Evolutionary conservation across 1,140 invertebrate species (phyloP).

Genomic region (Ganaspis sp.): DNA sequence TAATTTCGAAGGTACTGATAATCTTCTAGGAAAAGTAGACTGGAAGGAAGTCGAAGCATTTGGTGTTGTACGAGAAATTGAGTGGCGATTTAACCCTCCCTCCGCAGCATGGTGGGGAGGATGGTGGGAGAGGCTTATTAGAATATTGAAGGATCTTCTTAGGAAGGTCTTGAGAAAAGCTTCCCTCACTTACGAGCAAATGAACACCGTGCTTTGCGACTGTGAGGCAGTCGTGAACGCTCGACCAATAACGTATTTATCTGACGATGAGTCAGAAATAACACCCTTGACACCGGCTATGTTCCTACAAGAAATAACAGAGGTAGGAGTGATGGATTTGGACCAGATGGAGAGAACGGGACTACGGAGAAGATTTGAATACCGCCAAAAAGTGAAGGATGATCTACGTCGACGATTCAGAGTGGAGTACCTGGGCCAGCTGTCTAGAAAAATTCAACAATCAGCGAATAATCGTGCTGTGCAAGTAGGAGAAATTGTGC

Average conservation of each 20-base stretch:
- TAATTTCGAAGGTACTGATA: conserved; percentile 57
- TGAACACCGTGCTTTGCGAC: conserved; percentile 57
- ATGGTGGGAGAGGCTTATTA: conserved; percentile 63
- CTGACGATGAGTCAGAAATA: conserved; percentile 49
- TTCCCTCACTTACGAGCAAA: conserved; percentile 54
- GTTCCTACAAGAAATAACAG: conserved; percentile 57
- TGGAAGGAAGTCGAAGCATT: conserved; percentile 41
- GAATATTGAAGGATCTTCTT: conserved; percentile 53
- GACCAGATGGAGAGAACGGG: conserved; percentile 40
- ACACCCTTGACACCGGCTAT: conserved; percentile 46
- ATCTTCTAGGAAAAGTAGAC: conserved; percentile 50
- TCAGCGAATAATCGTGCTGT: neutral
- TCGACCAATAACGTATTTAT: conserved; percentile 62
- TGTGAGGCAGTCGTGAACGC: conserved; percentile 59
- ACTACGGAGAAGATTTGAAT: conserved; percentile 27
- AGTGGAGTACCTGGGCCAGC: conserved; percentile 52
- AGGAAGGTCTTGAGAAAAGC: conserved; percentile 49
- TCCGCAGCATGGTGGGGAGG: conserved; percentile 63
- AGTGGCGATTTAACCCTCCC: conserved; percentile 67
- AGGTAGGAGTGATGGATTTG: conserved; percentile 49
- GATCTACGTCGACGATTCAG: conserved; percentile 48
- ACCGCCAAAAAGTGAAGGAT: conserved; percentile 39
- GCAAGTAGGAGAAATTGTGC: conserved; percentile 15
- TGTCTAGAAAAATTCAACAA: neutral
- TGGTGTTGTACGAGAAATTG: conserved; percentile 48